These are phyloP conservation scores for Noturus placidus DNA, from an alignment of 2,113 vertebrate genomes.

Conservation along the genomic window DNA sequence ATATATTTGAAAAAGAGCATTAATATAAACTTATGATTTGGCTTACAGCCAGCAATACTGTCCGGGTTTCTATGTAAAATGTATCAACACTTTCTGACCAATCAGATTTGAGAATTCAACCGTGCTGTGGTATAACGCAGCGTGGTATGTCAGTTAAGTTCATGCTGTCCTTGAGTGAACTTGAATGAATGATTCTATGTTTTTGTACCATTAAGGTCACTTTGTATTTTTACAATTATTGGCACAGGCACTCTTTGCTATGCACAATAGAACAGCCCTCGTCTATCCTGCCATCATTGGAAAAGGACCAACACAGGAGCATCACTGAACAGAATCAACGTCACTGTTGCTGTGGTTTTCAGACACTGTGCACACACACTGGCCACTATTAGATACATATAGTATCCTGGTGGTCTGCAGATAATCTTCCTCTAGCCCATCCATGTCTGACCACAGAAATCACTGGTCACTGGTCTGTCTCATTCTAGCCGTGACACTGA, in stretches of 20 bases:
- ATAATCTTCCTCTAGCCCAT: not conserved
- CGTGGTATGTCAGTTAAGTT: not conserved
- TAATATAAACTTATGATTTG: not conserved
- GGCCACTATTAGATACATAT: not conserved
- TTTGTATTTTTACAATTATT: not conserved
- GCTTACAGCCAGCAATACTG: not conserved
- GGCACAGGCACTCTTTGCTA: not conserved
- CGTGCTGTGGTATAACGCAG: not conserved
- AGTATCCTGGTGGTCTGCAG: not conserved
- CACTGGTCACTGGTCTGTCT: not conserved
- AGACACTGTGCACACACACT: not conserved
- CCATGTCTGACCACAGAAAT: not conserved
- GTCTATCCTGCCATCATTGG: not conserved
- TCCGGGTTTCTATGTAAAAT: not conserved
- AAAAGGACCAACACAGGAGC: not conserved
- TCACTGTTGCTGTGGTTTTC: too few relatives aligned
- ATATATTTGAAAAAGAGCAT: not conserved
- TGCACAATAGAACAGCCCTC: not conserved
- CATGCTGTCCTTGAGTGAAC: not conserved
- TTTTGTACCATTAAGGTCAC: not conserved
- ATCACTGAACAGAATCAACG: too few relatives aligned
- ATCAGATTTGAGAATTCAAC: not conserved
- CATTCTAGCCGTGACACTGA: not conserved
- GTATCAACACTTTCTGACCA: not conserved
- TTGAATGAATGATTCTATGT: not conserved